Conservation (phyloP, 2,797 vertebrate species). For the Harpagifer antarcticus region DNA sequence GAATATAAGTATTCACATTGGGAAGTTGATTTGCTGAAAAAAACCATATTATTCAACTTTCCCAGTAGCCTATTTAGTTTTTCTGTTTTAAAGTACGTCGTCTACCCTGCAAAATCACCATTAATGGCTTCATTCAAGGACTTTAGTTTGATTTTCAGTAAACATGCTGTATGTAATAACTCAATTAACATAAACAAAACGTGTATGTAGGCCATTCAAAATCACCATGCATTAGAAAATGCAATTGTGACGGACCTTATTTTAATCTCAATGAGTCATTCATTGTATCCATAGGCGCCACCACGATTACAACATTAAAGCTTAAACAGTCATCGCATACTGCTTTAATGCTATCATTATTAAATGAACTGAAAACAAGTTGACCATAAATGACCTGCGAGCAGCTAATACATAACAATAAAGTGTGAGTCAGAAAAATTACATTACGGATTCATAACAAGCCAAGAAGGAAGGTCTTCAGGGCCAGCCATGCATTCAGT, state of each 20-base stretch:
- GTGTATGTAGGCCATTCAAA: too few species aligned
- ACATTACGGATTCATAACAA: constrained; percentile 59
- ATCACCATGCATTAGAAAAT: not conserved
- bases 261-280: constrained; percentile 1
- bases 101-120: not conserved
- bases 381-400: constrained; percentile 21
- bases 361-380: constrained; percentile 38
- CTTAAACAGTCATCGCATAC: not conserved
- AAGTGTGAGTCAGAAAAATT: constrained; percentile 39
- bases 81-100: too few species aligned
- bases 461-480: constrained; percentile 21
- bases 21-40: too few species aligned
- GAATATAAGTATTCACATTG: too few species aligned
- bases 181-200: too few species aligned
- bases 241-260: not conserved
- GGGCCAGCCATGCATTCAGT: not conserved
- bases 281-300: not conserved
- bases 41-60: too few species aligned
- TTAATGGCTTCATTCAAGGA: not conserved
- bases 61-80: too few species aligned
- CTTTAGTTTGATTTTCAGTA: not conserved
- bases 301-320: not conserved
- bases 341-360: constrained; percentile 15
- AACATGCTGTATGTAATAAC: too few species aligned
- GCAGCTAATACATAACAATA: constrained; percentile 51